A percentile compares a stretch with the other conserved stretches of the same genome.
phyloP scores from a whole-genome alignment of 1,140 invertebrate genomes.

The Cylas formicarius region DNA sequence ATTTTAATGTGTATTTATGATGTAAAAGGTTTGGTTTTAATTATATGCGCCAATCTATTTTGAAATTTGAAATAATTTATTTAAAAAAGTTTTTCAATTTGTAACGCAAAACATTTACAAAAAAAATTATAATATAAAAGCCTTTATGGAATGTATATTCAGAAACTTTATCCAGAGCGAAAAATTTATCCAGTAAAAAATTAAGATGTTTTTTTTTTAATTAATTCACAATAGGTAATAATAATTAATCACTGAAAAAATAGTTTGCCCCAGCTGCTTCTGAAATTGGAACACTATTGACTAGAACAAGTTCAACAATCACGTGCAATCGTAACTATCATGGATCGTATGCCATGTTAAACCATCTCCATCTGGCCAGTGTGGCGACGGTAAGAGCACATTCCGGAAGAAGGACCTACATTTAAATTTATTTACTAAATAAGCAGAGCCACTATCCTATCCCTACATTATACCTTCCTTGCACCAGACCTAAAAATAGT shows the following conservation, averaged over 20 bases:
- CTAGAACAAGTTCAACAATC: constrained; percentile 40
- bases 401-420: constrained; percentile 50
- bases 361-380: constrained; percentile 71
- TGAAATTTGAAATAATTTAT: too few relatives aligned
- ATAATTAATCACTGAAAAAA: constrained; percentile 4
- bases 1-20: too few relatives aligned
- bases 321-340: constrained; percentile 46
- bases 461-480: constrained; percentile 51
- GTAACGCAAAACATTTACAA: neutral
- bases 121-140: neutral
- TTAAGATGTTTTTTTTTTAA: neutral
- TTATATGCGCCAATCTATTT: too few relatives aligned
- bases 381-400: constrained; percentile 72
- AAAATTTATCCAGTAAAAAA: neutral
- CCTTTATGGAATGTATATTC: neutral
- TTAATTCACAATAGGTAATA: neutral
- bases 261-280: neutral
- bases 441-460: too few relatives aligned
- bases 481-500: constrained; percentile 73
- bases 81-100: too few relatives aligned
- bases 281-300: constrained; percentile 6
- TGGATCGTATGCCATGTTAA: constrained; percentile 68
- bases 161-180: neutral
- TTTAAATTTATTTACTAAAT: too few relatives aligned
- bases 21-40: too few relatives aligned